These are phyloP conservation scores for Heterochromis multidens DNA, from an alignment of 2,113 vertebrate genomes.

Conservation along the genomic window DNA sequence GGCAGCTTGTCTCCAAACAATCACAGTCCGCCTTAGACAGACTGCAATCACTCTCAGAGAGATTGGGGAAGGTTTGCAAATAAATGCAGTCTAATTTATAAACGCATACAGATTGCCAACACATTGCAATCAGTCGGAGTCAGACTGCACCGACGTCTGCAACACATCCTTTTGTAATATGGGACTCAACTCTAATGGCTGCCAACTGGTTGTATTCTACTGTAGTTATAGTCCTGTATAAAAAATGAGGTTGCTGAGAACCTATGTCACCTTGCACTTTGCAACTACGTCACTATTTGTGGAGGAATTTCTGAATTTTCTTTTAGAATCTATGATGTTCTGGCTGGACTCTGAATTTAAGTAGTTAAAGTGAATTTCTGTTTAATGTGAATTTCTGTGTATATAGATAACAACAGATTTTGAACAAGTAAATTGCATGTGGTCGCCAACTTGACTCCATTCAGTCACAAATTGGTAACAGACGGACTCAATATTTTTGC, in stretches of 20 bases:
- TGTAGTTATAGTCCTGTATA: not conserved
- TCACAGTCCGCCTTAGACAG: not conserved
- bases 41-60: not conserved
- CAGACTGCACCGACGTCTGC: not conserved
- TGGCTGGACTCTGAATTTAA: not conserved
- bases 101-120: not conserved
- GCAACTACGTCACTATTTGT: not conserved
- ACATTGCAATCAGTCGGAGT: not conserved
- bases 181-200: not conserved
- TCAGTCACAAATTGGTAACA: not conserved
- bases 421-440: not conserved
- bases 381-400: not conserved
- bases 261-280: too few relatives aligned
- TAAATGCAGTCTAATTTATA: too few relatives aligned
- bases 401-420: not conserved
- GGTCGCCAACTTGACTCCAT: not conserved
- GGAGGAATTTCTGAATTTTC: not conserved
- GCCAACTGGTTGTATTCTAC: not conserved
- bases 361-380: not conserved
- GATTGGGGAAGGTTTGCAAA: not conserved
- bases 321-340: not conserved
- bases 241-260: fast-evolving
- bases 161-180: not conserved
- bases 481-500: not conserved
- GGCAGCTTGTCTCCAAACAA: not conserved